Evolutionary conservation across 1,140 invertebrate genomes (phyloP), one percentile per base, ranked within the genome.

Genomic region (Drosophila willistoni): DNA sequence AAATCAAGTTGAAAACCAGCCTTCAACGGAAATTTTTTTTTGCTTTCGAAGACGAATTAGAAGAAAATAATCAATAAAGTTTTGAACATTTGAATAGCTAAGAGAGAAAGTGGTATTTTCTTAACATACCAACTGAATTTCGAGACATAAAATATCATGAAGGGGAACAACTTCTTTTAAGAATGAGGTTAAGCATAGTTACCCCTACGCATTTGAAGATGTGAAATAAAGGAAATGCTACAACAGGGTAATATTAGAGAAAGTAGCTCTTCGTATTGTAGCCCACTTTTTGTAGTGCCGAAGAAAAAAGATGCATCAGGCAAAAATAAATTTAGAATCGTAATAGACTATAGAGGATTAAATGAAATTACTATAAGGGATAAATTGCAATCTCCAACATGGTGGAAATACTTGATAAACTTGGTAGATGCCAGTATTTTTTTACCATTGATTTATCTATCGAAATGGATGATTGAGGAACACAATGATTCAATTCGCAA

Each of bases 111-210:
- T 14, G 14, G n/a, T n/a, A n/a, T 14, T 1, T 44, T 14, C 14
- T 1, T 1, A 44, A 44, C 14, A 44, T 44, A 13, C 14, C 14
- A 14, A 5, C 4, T 14, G 4, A 44, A 5, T 44, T n/a, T 44
- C 13, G 14, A 13, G 41, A 44, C 14, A 14, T 44, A n/a, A 13
- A 44, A 14, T 44, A 44, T 6, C 41, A 44, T 2, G 41, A 44
- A 14, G 41, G 13, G 3, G 41, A 44, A 44, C 41, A n/a, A n/a
- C 14, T 14, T 14, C 41, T 5, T 44, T 44, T 44, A 44, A 1
- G 4, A 44, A 44, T 44, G 41, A 44, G 41, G n/a, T n/a, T n/a
- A n/a, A n/a, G n/a, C n/a, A n/a, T n/a, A n/a, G 41, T 44, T 44
- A 44, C 19, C 19, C 19, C 19, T 22, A 22, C 19, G 19, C 19